Conservation (phyloP, 2,888 invertebrate genomes). For the Lepidocyrtoides sp. region DNA sequence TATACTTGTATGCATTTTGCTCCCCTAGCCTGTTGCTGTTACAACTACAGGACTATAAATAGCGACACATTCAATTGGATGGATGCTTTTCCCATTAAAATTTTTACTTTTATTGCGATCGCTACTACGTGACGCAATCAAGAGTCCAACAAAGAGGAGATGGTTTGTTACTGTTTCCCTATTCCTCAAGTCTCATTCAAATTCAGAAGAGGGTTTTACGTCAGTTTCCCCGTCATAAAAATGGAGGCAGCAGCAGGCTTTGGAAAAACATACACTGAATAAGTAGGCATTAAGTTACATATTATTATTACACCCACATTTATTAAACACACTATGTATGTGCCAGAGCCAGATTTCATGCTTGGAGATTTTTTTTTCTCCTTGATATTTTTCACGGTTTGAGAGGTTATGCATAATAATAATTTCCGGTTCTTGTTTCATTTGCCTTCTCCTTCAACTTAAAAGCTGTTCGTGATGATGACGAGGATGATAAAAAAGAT, state of each 20-base stretch:
- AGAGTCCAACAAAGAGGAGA: not conserved
- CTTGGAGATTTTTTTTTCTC: not conserved
- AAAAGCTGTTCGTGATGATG: not conserved
- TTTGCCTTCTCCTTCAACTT: not conserved
- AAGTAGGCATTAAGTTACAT: too few species aligned
- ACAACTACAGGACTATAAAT: not conserved
- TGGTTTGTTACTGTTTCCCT: not conserved
- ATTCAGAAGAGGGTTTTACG: slow-evolving; percentile 15
- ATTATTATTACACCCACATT: too few species aligned
- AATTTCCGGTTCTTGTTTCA: slow-evolving; percentile 28
- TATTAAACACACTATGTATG: too few species aligned
- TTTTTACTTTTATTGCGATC: not conserved
- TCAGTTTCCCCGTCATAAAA: slow-evolving; percentile 5
- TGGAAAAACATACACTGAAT: too few species aligned
- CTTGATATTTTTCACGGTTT: not conserved
- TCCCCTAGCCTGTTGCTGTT: not conserved
- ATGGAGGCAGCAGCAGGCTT: too few species aligned
- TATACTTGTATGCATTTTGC: not conserved
- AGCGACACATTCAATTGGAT: not conserved
- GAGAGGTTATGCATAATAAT: slow-evolving; percentile 1
- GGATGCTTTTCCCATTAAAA: not conserved
- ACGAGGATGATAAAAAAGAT: not conserved
- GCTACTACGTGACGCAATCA: slow-evolving; percentile 28
- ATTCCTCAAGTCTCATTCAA: not conserved
- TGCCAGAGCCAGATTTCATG: not conserved